Conservation (phyloP, 2,797 vertebrate genomes). For the Geotrypetes seraphini region DNA sequence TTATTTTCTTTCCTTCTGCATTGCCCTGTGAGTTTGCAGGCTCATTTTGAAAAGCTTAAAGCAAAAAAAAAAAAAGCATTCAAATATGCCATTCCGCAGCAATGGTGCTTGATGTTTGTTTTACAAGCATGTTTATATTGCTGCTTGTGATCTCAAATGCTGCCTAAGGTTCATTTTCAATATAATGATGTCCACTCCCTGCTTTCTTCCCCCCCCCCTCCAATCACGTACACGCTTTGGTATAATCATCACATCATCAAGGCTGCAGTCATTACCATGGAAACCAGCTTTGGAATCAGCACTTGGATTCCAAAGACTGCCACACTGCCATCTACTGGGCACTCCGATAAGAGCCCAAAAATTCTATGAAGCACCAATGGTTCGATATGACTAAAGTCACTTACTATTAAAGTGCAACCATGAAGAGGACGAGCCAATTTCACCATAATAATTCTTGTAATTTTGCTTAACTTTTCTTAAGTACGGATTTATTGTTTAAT, state of each 20-base stretch:
- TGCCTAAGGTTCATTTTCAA: slow-evolving; percentile 6
- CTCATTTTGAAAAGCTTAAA: neutral
- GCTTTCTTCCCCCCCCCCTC: slow-evolving; percentile 4
- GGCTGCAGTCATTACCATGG: slow-evolving; percentile 58
- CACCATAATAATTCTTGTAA: no score
- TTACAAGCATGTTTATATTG: neutral
- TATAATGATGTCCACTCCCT: slow-evolving; percentile 30
- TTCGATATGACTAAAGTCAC: no score
- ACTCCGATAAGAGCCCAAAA: slow-evolving; percentile 14
- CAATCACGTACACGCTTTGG: slow-evolving; percentile 9
- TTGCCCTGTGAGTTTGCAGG: no score
- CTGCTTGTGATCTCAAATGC: slow-evolving; percentile 4
- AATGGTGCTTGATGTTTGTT: neutral
- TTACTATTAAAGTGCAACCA: no score
- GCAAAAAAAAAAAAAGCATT: neutral
- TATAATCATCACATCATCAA: slow-evolving; percentile 25
- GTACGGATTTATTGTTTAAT: no score
- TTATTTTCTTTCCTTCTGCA: no score
- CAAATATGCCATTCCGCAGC: neutral
- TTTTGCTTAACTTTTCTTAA: no score
- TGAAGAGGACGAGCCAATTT: no score
- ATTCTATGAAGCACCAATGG: no score
- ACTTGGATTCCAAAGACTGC: slow-evolving; percentile 28
- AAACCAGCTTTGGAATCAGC: slow-evolving; percentile 43
- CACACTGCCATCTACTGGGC: slow-evolving; percentile 48